These are phyloP conservation scores for Aramus guarauna DNA, from an alignment of 2,113 vertebrate species.

Conservation along the genomic window DNA sequence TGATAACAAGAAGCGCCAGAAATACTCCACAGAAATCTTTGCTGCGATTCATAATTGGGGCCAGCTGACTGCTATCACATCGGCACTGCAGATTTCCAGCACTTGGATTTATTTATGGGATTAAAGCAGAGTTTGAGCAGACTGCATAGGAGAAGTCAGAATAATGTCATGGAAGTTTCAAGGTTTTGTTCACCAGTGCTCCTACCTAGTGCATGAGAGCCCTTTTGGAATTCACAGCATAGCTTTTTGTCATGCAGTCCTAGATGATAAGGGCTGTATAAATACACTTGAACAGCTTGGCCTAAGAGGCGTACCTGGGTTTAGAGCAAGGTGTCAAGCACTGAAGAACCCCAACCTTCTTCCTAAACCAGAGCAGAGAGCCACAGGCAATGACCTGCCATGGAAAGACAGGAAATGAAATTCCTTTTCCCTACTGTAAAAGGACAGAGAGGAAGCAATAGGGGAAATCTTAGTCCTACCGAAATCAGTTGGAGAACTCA, in stretches of 20 bases:
- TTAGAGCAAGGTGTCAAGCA: neutral
- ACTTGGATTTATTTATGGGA: conserved; percentile 61
- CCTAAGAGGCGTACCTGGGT: neutral
- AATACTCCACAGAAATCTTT: conserved; percentile 66
- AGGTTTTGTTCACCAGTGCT: neutral
- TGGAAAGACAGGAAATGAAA: neutral
- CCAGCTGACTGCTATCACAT: conserved; percentile 67
- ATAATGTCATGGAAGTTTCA: conserved; percentile 20
- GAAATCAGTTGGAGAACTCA: neutral
- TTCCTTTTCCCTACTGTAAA: neutral
- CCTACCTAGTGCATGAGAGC: neutral
- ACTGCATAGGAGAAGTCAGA: conserved; percentile 22
- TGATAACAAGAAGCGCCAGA: conserved; percentile 64
- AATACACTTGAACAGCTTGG: neutral
- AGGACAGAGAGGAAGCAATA: neutral
- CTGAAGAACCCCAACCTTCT: neutral
- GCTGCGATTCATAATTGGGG: conserved; percentile 57
- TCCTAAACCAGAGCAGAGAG: neutral
- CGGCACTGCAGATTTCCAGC: conserved; percentile 54
- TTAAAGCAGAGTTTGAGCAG: conserved; percentile 10
- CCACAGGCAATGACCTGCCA: neutral
- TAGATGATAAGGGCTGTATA: neutral
- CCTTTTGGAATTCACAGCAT: neutral
- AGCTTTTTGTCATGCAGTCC: neutral
- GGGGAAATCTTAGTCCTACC: neutral